These are phyloP conservation scores for Tympanoctomys barrerae DNA, from an alignment of 2,797 vertebrate genomes.

Conservation along the genomic window DNA sequence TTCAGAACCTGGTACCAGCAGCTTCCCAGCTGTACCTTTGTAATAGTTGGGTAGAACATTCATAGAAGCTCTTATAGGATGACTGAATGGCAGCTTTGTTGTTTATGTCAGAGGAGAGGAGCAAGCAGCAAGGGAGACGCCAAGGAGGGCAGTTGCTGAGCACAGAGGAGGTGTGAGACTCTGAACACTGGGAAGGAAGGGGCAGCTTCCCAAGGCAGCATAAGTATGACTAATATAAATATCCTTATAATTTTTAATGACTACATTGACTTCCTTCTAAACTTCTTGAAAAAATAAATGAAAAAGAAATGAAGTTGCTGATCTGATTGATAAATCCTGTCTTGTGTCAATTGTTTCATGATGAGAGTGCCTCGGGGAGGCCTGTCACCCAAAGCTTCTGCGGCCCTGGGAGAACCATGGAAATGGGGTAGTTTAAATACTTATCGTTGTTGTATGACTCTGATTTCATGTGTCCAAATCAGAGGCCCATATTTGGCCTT, in stretches of 20 bases:
- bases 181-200: background rate
- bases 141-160: background rate
- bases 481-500: background rate
- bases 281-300: background rate
- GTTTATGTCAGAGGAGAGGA: conserved; percentile 17
- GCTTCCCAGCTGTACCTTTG: background rate
- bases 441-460: background rate
- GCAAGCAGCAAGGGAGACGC: background rate
- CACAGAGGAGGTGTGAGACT: background rate
- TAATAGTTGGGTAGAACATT: background rate
- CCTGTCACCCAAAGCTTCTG: background rate
- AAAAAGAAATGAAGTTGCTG: background rate
- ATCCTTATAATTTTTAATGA: background rate
- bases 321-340: background rate
- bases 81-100: background rate
- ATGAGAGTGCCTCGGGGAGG: background rate
- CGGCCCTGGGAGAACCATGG: too few species aligned
- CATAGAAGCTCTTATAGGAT: too few species aligned
- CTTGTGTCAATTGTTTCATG: background rate
- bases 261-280: background rate
- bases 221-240: background rate
- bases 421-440: background rate
- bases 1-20: background rate
- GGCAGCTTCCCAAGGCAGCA: background rate
- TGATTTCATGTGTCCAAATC: background rate